Percentiles rank a stretch among this genome's conserved stretches.
phyloP scores from a whole-genome alignment of 2,113 vertebrate genomes.

The Sander lucioperca region DNA sequence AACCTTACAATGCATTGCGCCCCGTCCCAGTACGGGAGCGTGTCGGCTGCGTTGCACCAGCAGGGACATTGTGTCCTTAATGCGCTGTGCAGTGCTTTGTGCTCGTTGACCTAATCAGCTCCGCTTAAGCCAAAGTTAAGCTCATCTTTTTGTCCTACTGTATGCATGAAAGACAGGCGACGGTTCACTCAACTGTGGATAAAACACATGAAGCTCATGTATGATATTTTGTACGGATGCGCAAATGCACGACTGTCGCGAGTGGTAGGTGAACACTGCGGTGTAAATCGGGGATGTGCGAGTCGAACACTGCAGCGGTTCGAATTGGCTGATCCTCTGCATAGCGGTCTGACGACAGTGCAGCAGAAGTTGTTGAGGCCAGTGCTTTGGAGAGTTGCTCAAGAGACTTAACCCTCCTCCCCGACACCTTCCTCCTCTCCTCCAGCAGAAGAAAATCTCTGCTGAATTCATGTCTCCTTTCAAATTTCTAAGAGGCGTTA shows the following conservation, averaged over 20 bases:
- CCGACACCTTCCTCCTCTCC: conserved; percentile 64
- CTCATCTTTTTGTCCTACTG: conserved; percentile 58
- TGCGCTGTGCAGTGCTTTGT: conserved; percentile 50
- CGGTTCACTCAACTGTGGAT: not conserved
- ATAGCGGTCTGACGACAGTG: conserved; percentile 49
- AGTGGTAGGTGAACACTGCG: not conserved
- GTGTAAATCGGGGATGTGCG: conserved; percentile 6
- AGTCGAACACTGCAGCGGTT: conserved; percentile 25
- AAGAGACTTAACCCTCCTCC: conserved; percentile 72
- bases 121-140: conserved; percentile 60
- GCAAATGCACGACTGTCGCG: not conserved
- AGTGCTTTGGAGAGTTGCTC: conserved; percentile 72
- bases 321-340: conserved; percentile 61
- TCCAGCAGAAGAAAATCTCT: conserved; percentile 73
- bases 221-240: conserved; percentile 10
- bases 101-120: conserved; percentile 62
- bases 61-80: conserved; percentile 60
- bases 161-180: conserved; percentile 28
- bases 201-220: not conserved
- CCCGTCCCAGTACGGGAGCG: conserved; percentile 29
- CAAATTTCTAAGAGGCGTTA: conserved; percentile 84
- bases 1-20: conserved; percentile 11
- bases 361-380: conserved; percentile 67
- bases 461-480: conserved; percentile 84
- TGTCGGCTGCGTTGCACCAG: conserved; percentile 29